Conservation (phyloP, 2,797 vertebrate genomes). For the Chaunax sp. region DNA sequence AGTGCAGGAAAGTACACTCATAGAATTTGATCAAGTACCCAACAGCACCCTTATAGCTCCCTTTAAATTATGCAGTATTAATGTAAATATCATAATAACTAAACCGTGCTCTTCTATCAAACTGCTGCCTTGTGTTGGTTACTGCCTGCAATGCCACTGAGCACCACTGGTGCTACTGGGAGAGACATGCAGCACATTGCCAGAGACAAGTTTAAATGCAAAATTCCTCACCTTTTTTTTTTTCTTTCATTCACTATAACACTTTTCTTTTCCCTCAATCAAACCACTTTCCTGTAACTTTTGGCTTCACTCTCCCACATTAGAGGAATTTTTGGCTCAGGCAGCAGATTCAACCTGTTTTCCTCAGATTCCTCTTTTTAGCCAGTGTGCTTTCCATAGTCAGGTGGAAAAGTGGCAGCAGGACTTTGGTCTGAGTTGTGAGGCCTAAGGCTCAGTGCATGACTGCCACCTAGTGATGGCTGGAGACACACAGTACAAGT, state of each 20-base stretch:
- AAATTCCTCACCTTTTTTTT: conserved; percentile 9
- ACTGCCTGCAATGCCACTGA: no score
- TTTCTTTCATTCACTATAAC: conserved; percentile 5
- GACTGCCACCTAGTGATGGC: conserved; percentile 79
- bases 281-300: conserved; percentile 13
- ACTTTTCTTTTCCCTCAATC: neutral
- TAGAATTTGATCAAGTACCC: no score
- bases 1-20: no score
- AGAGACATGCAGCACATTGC: no score
- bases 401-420: conserved; percentile 55
- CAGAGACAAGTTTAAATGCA: conserved; percentile 42
- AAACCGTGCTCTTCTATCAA: no score
- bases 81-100: no score
- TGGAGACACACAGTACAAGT: neutral
- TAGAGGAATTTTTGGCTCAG: conserved; percentile 2
- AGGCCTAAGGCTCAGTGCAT: conserved; percentile 23
- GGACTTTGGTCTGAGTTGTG: conserved; percentile 27
- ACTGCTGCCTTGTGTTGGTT: no score
- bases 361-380: neutral
- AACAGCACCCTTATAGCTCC: no score
- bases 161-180: neutral
- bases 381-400: conserved; percentile 25
- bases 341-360: neutral
- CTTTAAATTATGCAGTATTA: no score
- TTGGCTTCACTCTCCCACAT: neutral